Percentiles rank a stretch among this genome's conserved stretches.
Evolutionary conservation across 2,113 vertebrate species (phyloP).

Genomic region (Chaetorhynchus papuensis): DNA sequence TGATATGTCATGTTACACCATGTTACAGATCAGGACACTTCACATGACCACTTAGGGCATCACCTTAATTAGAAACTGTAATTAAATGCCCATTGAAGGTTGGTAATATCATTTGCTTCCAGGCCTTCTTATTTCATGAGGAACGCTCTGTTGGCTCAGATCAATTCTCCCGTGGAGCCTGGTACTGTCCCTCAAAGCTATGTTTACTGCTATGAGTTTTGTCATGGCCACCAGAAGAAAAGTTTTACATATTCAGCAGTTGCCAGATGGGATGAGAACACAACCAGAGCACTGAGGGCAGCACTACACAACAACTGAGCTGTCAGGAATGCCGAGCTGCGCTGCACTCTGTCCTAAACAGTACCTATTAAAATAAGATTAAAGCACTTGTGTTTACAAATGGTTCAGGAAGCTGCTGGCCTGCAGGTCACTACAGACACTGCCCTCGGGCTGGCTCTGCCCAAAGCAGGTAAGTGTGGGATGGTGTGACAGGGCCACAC

Average conservation of each 20-base stretch:
- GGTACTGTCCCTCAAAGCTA: background rate
- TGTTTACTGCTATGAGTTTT: background rate
- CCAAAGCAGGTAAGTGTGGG: background rate
- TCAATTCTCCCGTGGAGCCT: background rate
- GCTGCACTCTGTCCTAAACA: background rate
- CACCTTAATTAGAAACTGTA: background rate
- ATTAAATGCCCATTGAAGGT: background rate
- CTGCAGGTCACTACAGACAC: background rate
- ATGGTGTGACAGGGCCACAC: background rate
- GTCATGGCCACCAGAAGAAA: background rate
- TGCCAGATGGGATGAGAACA: background rate
- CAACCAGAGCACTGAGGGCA: background rate
- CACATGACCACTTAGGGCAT: background rate
- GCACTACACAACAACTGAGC: background rate
- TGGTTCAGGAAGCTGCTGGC: background rate
- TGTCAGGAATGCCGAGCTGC: background rate
- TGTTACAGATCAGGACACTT: background rate
- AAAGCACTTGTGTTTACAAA: background rate
- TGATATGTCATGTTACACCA: background rate
- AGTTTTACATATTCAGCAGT: background rate
- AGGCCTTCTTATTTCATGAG: background rate
- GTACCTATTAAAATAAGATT: background rate
- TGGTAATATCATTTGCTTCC: background rate
- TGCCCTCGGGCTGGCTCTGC: background rate
- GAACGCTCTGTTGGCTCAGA: background rate